Evolutionary conservation across 2,888 invertebrate genomes (phyloP).

Genomic region (Campoletis raptor): DNA sequence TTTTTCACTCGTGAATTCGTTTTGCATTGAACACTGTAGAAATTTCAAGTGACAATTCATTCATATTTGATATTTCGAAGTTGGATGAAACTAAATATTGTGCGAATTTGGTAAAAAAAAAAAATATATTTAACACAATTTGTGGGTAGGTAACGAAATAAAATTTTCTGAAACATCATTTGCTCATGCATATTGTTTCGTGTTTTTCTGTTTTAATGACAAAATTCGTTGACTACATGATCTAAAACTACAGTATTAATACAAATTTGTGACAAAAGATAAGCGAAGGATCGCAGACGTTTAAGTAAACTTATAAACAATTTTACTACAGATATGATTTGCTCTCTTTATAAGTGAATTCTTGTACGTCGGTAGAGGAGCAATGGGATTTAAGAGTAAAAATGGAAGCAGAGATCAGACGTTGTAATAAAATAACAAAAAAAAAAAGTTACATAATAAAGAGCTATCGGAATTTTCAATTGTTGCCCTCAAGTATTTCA

Average conservation of each 20-base stretch:
- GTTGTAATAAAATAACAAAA: background rate
- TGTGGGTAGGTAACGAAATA: background rate
- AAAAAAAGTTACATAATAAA: slow-evolving; percentile 8
- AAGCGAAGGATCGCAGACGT: background rate
- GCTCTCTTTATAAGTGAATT: background rate
- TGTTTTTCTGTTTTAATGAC: slow-evolving; percentile 5
- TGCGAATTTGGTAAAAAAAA: no score
- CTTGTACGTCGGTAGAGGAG: slow-evolving; percentile 18
- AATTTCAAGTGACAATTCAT: background rate
- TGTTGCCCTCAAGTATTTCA: background rate
- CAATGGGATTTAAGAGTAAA: background rate
- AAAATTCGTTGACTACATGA: slow-evolving; percentile 25
- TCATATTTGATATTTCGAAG: background rate
- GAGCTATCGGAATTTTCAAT: background rate
- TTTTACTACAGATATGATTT: slow-evolving; percentile 26
- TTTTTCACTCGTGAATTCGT: background rate
- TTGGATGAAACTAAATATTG: background rate
- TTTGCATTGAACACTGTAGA: background rate
- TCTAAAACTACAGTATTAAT: slow-evolving; percentile 22
- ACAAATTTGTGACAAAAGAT: slow-evolving; percentile 45
- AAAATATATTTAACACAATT: no score
- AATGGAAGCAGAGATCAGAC: slow-evolving; percentile 42
- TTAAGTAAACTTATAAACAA: slow-evolving; percentile 19
- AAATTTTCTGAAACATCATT: background rate
- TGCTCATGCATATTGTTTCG: background rate